Conservation (phyloP, 2,113 vertebrate species). For the Microcebus ravelobensis region DNA sequence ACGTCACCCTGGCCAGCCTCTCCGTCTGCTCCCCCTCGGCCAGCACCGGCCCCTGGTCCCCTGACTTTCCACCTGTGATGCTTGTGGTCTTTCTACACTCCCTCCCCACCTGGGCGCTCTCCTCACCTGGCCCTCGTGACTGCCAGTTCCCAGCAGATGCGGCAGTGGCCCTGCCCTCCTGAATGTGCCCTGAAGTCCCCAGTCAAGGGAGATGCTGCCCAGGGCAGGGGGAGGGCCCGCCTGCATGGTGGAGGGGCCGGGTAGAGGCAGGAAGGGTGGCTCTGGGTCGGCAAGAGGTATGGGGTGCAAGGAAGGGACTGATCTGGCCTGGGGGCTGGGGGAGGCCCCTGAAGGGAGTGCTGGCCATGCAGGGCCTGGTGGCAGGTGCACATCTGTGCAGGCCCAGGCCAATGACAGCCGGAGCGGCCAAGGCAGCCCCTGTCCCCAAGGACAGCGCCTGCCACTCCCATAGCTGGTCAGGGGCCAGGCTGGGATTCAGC, state of each 20-base stretch:
- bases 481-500: background rate
- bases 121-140: background rate
- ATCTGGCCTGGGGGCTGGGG: background rate
- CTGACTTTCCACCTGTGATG: background rate
- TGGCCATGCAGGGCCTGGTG: background rate
- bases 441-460: background rate
- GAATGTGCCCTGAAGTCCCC: background rate
- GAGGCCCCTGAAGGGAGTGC: background rate
- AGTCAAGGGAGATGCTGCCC: background rate
- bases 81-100: background rate
- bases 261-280: background rate
- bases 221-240: fast-evolving
- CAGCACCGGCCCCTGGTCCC: background rate
- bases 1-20: background rate
- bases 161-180: background rate
- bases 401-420: too few species aligned
- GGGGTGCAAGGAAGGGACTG: background rate
- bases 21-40: background rate
- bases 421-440: background rate
- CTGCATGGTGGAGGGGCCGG: background rate
- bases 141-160: background rate
- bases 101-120: too few species aligned
- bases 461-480: background rate
- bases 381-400: background rate
- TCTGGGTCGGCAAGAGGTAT: background rate